Conservation (phyloP, 2,797 vertebrate genomes). For the Pyrocephalus nanus region DNA sequence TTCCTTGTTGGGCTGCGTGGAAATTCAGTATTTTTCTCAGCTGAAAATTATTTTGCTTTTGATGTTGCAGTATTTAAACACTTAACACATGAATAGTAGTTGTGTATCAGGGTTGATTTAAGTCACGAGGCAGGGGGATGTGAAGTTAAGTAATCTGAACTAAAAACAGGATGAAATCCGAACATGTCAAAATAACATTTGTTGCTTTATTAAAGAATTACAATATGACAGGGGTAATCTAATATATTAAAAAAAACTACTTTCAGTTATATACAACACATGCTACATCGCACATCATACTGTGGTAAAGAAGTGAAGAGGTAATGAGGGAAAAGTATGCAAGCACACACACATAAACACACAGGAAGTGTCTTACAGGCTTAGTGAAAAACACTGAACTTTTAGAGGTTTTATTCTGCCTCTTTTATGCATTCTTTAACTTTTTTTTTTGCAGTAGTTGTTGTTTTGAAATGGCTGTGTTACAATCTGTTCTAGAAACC, state of each 20-base stretch:
- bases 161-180: not conserved
- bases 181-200: conserved; percentile 52
- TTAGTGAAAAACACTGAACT: not conserved
- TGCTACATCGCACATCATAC: conserved; percentile 67
- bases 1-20: not conserved
- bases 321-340: conserved; percentile 61
- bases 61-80: not conserved
- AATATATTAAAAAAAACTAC: conserved; percentile 71
- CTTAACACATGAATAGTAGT: not conserved
- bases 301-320: conserved; percentile 71
- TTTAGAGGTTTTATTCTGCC: conserved; percentile 1
- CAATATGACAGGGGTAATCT: conserved; percentile 72
- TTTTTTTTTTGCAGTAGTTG: not conserved
- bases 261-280: conserved; percentile 74
- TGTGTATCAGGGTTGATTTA: not conserved
- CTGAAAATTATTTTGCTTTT: not conserved
- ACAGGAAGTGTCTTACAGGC: conserved; percentile 10
- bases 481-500: not conserved
- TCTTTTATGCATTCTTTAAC: not conserved
- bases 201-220: conserved; percentile 76
- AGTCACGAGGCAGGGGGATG: not conserved
- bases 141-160: not conserved
- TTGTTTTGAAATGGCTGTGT: conserved; percentile 13
- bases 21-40: not conserved
- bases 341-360: not conserved